phyloP scores from a whole-genome alignment of 2,113 vertebrate genomes.

The Haemorhous mexicanus region DNA sequence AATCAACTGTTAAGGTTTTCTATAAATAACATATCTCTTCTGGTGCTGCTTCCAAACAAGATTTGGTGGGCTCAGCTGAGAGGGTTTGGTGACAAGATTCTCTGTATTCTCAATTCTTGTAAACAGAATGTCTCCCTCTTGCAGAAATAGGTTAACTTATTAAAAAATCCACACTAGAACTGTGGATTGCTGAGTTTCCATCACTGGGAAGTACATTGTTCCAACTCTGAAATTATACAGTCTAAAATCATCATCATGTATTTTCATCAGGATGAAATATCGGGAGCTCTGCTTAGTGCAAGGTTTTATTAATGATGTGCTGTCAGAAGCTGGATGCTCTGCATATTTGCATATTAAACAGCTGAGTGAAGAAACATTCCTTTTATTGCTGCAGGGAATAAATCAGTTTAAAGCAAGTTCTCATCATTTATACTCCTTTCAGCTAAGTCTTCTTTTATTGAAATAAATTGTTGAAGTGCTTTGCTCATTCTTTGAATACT shows the following conservation, averaged over 20 bases:
- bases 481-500: conserved; percentile 89
- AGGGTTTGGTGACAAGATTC: background rate
- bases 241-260: conserved; percentile 98
- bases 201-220: conserved; percentile 79
- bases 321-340: conserved; percentile 98
- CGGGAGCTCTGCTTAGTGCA: conserved; percentile 89
- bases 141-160: conserved; percentile 35
- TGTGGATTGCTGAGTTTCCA: conserved; percentile 72
- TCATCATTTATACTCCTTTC: conserved; percentile 91
- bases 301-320: conserved; percentile 97
- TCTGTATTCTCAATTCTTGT: background rate
- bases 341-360: conserved; percentile 99
- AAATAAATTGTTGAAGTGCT: conserved; percentile 92
- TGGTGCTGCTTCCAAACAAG: background rate
- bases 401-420: conserved; percentile 99
- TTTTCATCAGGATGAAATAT: conserved; percentile 99
- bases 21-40: background rate
- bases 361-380: conserved; percentile 89
- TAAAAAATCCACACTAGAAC: conserved; percentile 34
- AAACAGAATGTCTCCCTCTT: conserved; percentile 1
- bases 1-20: background rate
- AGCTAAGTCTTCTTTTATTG: conserved; percentile 94
- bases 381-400: conserved; percentile 98
- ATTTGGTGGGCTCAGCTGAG: background rate
- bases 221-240: conserved; percentile 89